Evolutionary conservation across 2,113 vertebrate species (phyloP).

Genomic region (Procapra przewalskii): DNA sequence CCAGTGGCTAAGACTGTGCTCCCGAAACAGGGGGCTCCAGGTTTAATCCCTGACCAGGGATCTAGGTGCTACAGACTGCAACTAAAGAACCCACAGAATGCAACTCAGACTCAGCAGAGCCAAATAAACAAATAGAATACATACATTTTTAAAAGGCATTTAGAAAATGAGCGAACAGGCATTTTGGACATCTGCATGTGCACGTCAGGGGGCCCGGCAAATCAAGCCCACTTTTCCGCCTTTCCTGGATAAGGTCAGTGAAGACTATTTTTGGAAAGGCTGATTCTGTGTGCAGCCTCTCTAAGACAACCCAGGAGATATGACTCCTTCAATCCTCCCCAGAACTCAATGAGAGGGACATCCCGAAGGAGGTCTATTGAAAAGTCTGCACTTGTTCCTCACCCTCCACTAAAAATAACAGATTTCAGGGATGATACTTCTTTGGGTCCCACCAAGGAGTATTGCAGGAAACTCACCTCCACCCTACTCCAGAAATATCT

Average conservation of each 20-base stretch:
- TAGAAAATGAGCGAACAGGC: not conserved
- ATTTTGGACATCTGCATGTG: accelerated
- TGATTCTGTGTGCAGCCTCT: not conserved
- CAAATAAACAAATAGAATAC: not conserved
- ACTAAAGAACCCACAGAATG: not conserved
- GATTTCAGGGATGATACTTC: not conserved
- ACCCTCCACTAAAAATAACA: not conserved
- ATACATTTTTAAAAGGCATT: not conserved
- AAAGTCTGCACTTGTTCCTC: not conserved
- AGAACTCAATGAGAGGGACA: not conserved
- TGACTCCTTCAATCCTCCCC: not conserved
- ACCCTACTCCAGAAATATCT: not conserved
- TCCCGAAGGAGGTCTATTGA: not conserved
- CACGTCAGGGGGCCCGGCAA: accelerated
- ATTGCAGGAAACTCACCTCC: not conserved
- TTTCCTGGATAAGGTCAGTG: not conserved
- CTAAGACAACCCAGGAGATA: not conserved
- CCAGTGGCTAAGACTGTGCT: not conserved
- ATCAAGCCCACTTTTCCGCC: not conserved
- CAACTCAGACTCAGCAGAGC: not conserved
- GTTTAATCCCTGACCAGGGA: not conserved
- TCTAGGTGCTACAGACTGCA: not conserved
- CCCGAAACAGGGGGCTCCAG: not conserved
- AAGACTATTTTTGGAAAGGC: not conserved
- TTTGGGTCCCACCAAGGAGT: not conserved